These are phyloP conservation scores for Choloepus didactylus DNA, from an alignment of 2,797 vertebrate species.

Conservation along the genomic window DNA sequence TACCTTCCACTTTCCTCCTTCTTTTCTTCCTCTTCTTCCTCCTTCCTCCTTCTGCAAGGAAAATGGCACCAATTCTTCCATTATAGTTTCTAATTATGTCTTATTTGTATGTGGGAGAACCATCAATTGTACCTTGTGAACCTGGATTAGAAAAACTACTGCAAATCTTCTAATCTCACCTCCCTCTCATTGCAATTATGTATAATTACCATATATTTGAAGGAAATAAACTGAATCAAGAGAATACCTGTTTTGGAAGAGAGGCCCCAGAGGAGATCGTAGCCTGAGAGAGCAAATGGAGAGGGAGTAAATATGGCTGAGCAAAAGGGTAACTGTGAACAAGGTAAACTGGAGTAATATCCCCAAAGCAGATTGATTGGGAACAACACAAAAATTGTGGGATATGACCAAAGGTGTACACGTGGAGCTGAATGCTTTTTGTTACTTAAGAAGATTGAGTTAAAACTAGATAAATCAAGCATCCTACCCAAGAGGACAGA, in stretches of 20 bases:
- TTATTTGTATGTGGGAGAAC: background rate
- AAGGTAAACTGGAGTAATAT: background rate
- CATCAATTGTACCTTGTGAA: background rate
- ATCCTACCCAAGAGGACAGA: conserved; percentile 1
- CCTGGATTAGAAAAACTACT: conserved; percentile 29
- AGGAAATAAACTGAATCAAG: conserved; percentile 30
- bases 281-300: background rate
- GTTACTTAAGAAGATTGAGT: conserved; percentile 19
- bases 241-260: background rate
- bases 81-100: conserved; percentile 29
- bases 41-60: background rate
- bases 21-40: background rate
- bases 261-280: background rate
- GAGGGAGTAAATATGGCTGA: background rate
- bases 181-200: background rate
- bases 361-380: background rate
- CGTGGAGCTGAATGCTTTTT: background rate
- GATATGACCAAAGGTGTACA: background rate
- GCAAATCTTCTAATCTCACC: conserved; percentile 4
- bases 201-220: background rate
- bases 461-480: conserved; percentile 45
- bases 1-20: background rate
- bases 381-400: background rate
- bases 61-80: conserved; percentile 27
- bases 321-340: background rate